Conservation (phyloP, 2,113 vertebrate genomes). For the Alligator mississippiensis region DNA sequence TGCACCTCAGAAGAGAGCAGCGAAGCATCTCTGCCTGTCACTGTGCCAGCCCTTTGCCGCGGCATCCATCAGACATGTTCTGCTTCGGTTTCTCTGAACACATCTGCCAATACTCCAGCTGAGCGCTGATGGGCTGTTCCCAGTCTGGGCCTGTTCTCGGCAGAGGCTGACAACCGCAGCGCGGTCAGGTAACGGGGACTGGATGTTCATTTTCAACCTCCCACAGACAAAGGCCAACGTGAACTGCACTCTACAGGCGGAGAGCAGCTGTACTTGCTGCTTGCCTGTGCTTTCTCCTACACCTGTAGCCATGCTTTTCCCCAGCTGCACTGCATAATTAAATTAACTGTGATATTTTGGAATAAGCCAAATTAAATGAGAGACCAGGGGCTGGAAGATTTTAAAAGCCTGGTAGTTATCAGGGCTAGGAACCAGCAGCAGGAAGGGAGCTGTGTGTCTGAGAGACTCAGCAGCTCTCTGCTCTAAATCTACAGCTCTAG, state of each 20-base stretch:
- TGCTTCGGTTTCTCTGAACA: not conserved
- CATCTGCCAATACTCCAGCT: not conserved
- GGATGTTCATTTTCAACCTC: not conserved
- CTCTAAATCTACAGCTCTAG: not conserved
- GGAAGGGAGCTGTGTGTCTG: not conserved
- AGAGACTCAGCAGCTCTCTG: not conserved
- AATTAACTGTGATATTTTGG: not conserved
- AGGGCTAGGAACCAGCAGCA: not conserved
- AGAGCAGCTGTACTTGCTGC: not conserved
- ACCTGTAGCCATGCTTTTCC: not conserved
- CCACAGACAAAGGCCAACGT: rapidly evolving
- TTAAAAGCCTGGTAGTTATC: not conserved
- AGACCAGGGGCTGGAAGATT: not conserved
- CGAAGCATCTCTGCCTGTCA: not conserved
- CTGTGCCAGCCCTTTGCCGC: not conserved
- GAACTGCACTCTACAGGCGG: not conserved
- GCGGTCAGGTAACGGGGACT: rapidly evolving
- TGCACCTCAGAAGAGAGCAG: not conserved
- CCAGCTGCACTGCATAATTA: rapidly evolving
- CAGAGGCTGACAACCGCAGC: not conserved
- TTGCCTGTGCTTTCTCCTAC: not conserved
- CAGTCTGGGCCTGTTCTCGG: not conserved
- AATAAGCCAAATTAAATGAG: not conserved
- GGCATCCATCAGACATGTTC: not conserved
- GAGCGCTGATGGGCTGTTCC: not conserved